Base-by-base conservation (phyloP, 2,797 vertebrate species). In the Parauchenoglanis punctatus region DNA sequence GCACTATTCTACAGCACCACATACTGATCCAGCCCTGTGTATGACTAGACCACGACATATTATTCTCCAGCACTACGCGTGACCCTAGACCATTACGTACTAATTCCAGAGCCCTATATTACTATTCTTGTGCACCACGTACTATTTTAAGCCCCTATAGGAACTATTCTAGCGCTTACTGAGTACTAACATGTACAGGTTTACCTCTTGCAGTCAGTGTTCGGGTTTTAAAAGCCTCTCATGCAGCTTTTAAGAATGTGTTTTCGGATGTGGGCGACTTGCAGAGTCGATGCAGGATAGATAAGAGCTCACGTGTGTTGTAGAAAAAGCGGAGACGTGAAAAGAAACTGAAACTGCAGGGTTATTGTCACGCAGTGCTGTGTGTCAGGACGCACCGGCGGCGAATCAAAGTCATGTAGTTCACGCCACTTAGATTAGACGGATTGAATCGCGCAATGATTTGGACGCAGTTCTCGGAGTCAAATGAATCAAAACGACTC, bases 61-160 rank as follows among this genome's bases (percentile, higher is more conserved):
- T 23, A 23, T 25, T 61, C 7, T 25, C 25, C 20, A 61, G 6
- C 23, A 2, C 25, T n/a, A 12, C 4, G 10, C 1, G 7, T 7
- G 0, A 1, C 8, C 25, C 8, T 63, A 25, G 23, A 63, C 23
- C 7, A 0, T 7, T 8, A 0, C 2, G 0, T 25, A n/a, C 8
- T 8, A 35, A 2, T 11, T 65, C 25, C 12, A 63, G 61, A 63
- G 4, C 10, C 1, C 10, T 7, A 0, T 59, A 1, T 12, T 13
- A 28, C n/a, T 4, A 1, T 13, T 65, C 3, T 65, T 12, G 61
- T 12, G 2, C 3, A 2, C 10, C 6, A 0, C 4, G 3, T 10
- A n/a, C 25, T 25, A 2, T 25, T 23, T 1, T 23, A 25, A 17
- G 23, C 12, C 2, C n/a, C 28, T 35, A 35, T 35, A 49, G 46